These are phyloP conservation scores for Drosophila engyochracea DNA, from an alignment of 2,888 invertebrate species.

Conservation along the genomic window DNA sequence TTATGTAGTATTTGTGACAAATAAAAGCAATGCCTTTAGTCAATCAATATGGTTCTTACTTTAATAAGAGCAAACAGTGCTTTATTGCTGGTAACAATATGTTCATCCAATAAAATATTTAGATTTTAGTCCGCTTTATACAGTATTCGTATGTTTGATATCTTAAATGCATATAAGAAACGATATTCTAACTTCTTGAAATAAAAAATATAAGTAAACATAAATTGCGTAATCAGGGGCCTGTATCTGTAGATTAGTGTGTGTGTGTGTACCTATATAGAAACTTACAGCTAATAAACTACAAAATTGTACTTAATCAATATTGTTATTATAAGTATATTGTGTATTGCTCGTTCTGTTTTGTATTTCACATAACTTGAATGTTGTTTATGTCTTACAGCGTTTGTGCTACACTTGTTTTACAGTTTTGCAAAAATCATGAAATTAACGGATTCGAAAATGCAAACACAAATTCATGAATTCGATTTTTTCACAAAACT, in stretches of 20 bases:
- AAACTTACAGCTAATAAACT: conserved; percentile 46
- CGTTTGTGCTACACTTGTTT: background rate
- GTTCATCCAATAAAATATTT: background rate
- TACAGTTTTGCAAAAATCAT: background rate
- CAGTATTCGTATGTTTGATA: background rate
- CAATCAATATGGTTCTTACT: conserved; percentile 3
- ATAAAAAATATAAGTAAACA: background rate
- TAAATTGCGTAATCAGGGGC: background rate
- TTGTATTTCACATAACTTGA: conserved; percentile 22
- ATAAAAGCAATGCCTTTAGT: background rate
- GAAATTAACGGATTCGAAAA: background rate
- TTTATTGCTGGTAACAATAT: background rate
- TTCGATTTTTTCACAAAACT: background rate
- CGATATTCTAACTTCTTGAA: background rate
- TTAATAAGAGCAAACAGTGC: background rate
- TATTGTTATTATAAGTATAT: conserved; percentile 14
- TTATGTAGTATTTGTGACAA: background rate
- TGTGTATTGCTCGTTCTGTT: conserved; percentile 2
- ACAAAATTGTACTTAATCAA: conserved; percentile 35
- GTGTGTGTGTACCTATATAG: background rate
- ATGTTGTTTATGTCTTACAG: background rate
- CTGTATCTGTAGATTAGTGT: background rate
- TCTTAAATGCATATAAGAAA: conserved; percentile 1
- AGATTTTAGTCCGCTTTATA: background rate
- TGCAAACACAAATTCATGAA: background rate